A percentile compares a stretch with the other conserved stretches of the same genome.
phyloP scores from a whole-genome alignment of 2,888 invertebrate genomes.

The Agrilus biguttatus region DNA sequence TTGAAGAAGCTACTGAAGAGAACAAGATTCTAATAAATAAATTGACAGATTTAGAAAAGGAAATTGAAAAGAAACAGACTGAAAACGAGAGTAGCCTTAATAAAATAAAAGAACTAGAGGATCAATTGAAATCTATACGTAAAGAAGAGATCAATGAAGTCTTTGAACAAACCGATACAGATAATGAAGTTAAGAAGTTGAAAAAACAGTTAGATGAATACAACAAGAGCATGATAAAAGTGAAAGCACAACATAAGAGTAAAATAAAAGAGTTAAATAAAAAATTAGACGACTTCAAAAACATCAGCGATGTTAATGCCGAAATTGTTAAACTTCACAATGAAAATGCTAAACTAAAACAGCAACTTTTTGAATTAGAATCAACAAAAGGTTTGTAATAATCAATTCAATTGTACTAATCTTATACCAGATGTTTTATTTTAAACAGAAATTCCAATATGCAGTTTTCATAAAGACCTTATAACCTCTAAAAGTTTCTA shows the following conservation, averaged over 20 bases:
- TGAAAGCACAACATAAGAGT: slow-evolving; percentile 54
- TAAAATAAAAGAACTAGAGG: slow-evolving; percentile 14
- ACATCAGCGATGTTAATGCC: slow-evolving; percentile 52
- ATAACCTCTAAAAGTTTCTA: no score
- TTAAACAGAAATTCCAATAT: no score
- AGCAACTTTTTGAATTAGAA: slow-evolving; percentile 70
- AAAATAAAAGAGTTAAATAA: slow-evolving; percentile 66
- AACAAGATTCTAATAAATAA: slow-evolving; percentile 3
- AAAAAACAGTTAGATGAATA: slow-evolving; percentile 58
- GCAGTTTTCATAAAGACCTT: no score
- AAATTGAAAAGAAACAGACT: slow-evolving; percentile 10
- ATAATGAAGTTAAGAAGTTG: slow-evolving; percentile 34
- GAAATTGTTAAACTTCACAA: slow-evolving; percentile 49
- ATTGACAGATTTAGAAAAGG: slow-evolving; percentile 4
- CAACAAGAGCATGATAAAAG: slow-evolving; percentile 63
- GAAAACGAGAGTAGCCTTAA: slow-evolving; percentile 10
- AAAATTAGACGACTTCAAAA: slow-evolving; percentile 50
- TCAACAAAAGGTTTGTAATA: slow-evolving; percentile 40
- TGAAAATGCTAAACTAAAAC: slow-evolving; percentile 48
- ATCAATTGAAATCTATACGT: slow-evolving; percentile 26
- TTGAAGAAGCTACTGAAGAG: slow-evolving; percentile 6
- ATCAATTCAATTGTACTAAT: slow-evolving; percentile 41
- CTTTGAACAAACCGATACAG: slow-evolving; percentile 12
- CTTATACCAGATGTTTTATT: no score
- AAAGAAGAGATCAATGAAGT: slow-evolving; percentile 3